A percentile compares a stretch with the other conserved stretches of the same genome.
phyloP scores from a whole-genome alignment of 2,888 invertebrate species.

The Oscheius onirici region DNA sequence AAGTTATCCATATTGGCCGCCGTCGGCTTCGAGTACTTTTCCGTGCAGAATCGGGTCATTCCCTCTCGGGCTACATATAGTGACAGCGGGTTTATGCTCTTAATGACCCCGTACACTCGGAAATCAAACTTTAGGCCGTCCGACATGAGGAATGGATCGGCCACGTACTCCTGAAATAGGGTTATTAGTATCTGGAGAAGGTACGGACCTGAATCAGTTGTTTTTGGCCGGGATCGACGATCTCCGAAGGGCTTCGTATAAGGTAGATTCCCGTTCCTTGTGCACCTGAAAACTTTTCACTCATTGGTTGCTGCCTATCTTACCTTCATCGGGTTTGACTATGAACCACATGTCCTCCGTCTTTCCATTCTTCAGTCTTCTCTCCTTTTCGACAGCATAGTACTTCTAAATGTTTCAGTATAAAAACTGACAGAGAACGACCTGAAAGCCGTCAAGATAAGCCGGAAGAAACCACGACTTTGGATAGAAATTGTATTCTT shows the following conservation, averaged over 20 bases:
- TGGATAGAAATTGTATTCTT: conserved; percentile 74
- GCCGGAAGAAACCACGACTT: conserved; percentile 75
- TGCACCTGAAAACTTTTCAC: conserved; percentile 61
- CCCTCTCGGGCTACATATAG: conserved; percentile 71
- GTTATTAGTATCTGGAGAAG: not conserved
- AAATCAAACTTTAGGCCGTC: conserved; percentile 75
- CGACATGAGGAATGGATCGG: conserved; percentile 71
- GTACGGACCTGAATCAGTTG: conserved; percentile 64
- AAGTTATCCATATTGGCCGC: conserved; percentile 73
- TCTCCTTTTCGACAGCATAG: conserved; percentile 22
- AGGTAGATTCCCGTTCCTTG: conserved; percentile 75
- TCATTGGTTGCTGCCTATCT: not conserved
- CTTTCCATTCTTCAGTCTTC: conserved; percentile 15
- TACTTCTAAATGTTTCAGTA: conserved; percentile 22
- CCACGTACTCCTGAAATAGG: conserved; percentile 73
- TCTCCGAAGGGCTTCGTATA: conserved; percentile 72
- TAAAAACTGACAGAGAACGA: not conserved
- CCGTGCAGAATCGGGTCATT: conserved; percentile 75
- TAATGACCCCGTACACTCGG: conserved; percentile 74
- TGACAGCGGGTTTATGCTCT: conserved; percentile 73
- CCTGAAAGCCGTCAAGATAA: conserved; percentile 69
- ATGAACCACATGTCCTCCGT: conserved; percentile 72
- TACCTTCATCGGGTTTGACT: conserved; percentile 75
- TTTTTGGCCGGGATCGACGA: conserved; percentile 65
- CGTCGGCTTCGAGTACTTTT: conserved; percentile 73